These are phyloP conservation scores for Arrhamphus sclerolepis DNA, from an alignment of 2,797 vertebrate genomes.

Conservation along the genomic window DNA sequence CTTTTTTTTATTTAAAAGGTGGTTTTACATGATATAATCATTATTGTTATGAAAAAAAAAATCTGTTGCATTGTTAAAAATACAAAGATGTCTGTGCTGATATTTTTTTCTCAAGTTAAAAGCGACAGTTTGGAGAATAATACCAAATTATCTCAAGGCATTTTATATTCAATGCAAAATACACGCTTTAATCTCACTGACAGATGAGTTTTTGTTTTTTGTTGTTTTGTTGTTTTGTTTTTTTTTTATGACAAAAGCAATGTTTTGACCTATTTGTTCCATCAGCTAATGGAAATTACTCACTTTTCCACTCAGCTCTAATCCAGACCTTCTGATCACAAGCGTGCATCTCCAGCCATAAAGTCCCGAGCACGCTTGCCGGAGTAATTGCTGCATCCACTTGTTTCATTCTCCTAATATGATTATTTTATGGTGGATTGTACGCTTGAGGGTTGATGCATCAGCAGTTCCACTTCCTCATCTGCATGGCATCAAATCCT, in stretches of 20 bases:
- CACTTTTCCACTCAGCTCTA: constrained; percentile 31
- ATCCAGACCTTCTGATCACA: constrained; percentile 21
- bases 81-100: too few species aligned
- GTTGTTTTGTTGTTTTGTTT: too few species aligned
- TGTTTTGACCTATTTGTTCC: constrained; percentile 24
- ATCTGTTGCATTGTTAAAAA: too few species aligned
- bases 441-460: constrained; percentile 30
- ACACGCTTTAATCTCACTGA: not conserved
- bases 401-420: constrained; percentile 52
- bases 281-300: constrained; percentile 34
- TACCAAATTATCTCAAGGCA: not conserved
- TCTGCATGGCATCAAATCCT: constrained; percentile 44
- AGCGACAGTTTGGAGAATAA: not conserved
- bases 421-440: constrained; percentile 47
- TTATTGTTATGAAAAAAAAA: too few species aligned
- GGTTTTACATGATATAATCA: too few species aligned
- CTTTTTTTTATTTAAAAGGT: too few species aligned
- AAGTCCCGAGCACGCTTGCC: constrained; percentile 20
- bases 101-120: not conserved
- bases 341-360: constrained; percentile 5
- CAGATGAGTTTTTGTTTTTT: not conserved
- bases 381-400: constrained; percentile 35
- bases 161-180: constrained; percentile 11
- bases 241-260: constrained; percentile 10
- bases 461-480: constrained; percentile 28